A percentile compares a stretch with the other conserved stretches of the same genome.
Conservation (phyloP, 2,888 invertebrate genomes). For the Heteromurus nitidus region DNA sequence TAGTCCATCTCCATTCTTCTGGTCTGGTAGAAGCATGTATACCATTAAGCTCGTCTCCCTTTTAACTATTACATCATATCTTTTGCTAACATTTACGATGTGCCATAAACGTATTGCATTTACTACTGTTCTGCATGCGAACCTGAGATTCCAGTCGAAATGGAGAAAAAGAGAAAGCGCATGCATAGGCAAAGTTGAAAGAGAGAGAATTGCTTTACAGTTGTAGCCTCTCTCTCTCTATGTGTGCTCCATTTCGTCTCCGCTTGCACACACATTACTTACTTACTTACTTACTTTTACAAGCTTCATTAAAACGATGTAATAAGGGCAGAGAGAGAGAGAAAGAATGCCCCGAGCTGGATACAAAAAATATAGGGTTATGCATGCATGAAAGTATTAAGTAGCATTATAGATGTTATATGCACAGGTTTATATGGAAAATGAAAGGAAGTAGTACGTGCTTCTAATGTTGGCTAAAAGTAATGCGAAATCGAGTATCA, state of each 20-base stretch:
- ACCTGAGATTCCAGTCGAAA: slow-evolving; percentile 29
- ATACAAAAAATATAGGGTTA: too few relatives aligned
- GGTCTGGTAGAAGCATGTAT: too few relatives aligned
- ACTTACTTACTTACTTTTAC: slow-evolving; percentile 48
- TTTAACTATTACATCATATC: slow-evolving; percentile 49
- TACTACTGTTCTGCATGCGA: slow-evolving; percentile 56
- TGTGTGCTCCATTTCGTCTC: background rate
- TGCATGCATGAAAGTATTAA: slow-evolving; percentile 50
- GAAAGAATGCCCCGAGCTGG: slow-evolving; percentile 53
- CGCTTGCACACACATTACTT: slow-evolving; percentile 23
- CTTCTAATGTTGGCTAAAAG: background rate
- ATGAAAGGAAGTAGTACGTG: slow-evolving; percentile 17
- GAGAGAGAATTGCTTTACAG: background rate
- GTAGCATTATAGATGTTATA: slow-evolving; percentile 13
- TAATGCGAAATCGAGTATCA: slow-evolving; percentile 24
- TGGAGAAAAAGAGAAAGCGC: too few relatives aligned
- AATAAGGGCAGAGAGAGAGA: slow-evolving; percentile 51
- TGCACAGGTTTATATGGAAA: background rate
- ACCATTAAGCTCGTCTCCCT: too few relatives aligned
- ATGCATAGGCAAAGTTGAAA: too few relatives aligned
- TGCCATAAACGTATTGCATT: slow-evolving; percentile 61
- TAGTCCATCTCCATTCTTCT: too few relatives aligned
- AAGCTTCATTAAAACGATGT: slow-evolving; percentile 60
- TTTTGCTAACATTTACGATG: slow-evolving; percentile 52
- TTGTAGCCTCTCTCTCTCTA: background rate